Percentiles rank a stretch among this genome's conserved stretches.
These are phyloP conservation scores for Petrocephalus sullivani DNA, from an alignment of 2,797 vertebrate genomes.

Conservation along the genomic window DNA sequence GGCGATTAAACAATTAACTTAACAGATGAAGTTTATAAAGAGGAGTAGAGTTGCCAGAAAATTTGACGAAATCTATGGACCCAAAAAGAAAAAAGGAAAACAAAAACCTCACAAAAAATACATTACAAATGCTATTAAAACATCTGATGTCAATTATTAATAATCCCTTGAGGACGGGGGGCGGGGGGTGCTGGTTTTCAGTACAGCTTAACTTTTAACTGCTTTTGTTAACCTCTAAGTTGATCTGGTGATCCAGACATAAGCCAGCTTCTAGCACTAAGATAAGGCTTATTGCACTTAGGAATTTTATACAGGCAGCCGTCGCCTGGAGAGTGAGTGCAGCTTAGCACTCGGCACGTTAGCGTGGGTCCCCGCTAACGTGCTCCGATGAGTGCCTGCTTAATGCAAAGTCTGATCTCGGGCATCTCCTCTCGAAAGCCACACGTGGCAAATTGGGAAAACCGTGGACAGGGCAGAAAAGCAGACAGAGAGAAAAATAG, in stretches of 20 bases:
- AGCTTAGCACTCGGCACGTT: not conserved
- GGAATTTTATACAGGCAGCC: not conserved
- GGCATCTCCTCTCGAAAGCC: not conserved
- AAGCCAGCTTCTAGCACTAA: not conserved
- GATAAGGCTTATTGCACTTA: too few relatives aligned
- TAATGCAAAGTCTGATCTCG: not conserved
- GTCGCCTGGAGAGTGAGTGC: not conserved
- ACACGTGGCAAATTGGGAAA: not conserved
- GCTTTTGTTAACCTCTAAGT: not conserved
- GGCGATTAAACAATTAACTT: not conserved
- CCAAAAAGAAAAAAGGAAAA: not conserved
- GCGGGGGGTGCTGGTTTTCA: not conserved
- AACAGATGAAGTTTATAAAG: conserved; percentile 6
- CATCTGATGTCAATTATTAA: conserved; percentile 1
- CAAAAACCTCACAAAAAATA: not conserved
- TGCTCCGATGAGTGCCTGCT: not conserved
- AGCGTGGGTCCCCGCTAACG: not conserved
- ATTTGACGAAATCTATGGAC: not conserved
- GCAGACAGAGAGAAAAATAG: not conserved
- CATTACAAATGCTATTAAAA: not conserved
- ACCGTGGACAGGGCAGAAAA: not conserved
- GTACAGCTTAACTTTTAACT: not conserved
- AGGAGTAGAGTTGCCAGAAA: not conserved
- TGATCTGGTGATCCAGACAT: not conserved
- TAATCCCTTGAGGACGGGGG: not conserved